Conservation (phyloP, 2,797 vertebrate species). For the Allobates femoralis region DNA sequence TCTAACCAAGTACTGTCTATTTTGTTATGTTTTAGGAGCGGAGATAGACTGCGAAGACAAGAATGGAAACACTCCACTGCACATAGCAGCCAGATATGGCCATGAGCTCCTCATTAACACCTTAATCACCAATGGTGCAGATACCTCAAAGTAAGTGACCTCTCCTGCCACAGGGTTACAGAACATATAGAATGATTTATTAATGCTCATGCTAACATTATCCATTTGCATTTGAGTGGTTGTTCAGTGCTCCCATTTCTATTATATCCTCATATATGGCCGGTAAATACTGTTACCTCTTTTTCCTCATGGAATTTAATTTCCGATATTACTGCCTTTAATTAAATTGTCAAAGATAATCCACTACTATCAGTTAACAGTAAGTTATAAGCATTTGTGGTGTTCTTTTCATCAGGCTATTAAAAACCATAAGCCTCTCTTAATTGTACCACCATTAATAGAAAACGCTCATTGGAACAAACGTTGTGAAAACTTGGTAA, state of each 20-base stretch:
- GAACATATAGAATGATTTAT: neutral
- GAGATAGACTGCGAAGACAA: constrained; percentile 98
- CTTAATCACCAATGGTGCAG: constrained; percentile 93
- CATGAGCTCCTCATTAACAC: constrained; percentile 98
- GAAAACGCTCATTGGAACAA: neutral
- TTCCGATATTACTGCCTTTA: neutral
- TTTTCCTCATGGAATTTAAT: neutral
- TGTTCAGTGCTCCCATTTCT: neutral
- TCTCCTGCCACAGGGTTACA: neutral
- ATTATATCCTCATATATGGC: neutral
- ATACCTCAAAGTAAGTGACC: constrained; percentile 91
- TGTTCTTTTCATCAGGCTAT: neutral
- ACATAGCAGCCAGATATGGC: constrained; percentile 96
- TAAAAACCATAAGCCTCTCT: neutral
- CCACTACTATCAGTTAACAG: too few species aligned
- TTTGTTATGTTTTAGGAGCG: constrained; percentile 79
- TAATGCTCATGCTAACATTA: neutral
- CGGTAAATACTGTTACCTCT: neutral
- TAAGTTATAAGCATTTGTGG: neutral
- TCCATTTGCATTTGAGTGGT: neutral
- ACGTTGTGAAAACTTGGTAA: neutral
- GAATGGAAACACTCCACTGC: constrained; percentile 97
- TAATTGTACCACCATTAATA: neutral
- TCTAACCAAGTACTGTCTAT: neutral
- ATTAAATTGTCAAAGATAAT: too few species aligned